Evolutionary conservation across 2,113 vertebrate genomes (phyloP), one percentile per base, ranked within the genome.

Genomic region (Jacana jacana): DNA sequence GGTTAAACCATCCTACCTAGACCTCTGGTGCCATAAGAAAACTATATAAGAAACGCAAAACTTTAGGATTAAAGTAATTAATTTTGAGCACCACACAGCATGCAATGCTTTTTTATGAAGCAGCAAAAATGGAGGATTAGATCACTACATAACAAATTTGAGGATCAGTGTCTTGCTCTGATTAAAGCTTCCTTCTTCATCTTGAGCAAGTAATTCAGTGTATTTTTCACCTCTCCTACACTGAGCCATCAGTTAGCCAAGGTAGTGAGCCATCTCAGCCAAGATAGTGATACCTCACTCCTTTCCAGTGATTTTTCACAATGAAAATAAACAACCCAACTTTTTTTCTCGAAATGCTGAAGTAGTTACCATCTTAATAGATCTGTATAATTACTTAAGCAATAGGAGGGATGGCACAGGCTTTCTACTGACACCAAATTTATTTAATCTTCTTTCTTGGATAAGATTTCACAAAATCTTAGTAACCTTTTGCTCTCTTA

Each of bases 281-380:
- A 81, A 92, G 58, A 40, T 13, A 40, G 25, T 48, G 58, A 83
- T 69, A 85, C 30, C 49, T 93, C 58, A 60, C 9, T 24, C 18
- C 33, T 83, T 85, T 72, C n/a, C 12, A 61, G 24, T 66, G 27
- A 46, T 69, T 81, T 72, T 81, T 90, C 54, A 57, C 30, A 57
- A 80, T 83, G 76, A 86, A 91, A 83, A 82, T 79, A 94, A 88
- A 65, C 39, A 86, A 46, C 44, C 27, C 23, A 61, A 52, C 5
- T 42, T 80, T 19, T 88, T 91, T 91, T 87, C 24, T 87, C n/a
- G 65, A 87, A 81, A 75, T 78, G 39, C 20, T 86, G 46, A 93
- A 82, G 69, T 80, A 91, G 88, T 91, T 82, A 88, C 27, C 28
- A 48, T 80, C 70, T 90, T 86, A 76, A 93, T 76, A 68, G 63